Conservation (phyloP, 2,888 invertebrate genomes). For the Phengaris alcon region DNA sequence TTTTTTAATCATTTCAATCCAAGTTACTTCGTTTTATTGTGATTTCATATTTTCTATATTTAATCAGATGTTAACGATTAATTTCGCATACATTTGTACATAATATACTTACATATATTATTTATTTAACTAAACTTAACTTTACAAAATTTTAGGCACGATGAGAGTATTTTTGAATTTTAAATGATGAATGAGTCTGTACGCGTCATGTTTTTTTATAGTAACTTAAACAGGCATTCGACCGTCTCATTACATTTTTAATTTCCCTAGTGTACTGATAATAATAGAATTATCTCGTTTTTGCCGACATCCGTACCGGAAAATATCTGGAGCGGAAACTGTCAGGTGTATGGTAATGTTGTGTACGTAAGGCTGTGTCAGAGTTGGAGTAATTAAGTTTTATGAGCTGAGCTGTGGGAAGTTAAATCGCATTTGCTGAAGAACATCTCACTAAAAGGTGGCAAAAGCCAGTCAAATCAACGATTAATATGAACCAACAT, state of each 20-base stretch:
- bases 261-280: neutral
- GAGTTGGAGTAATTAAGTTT: neutral
- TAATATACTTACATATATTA: too few species aligned
- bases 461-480: neutral
- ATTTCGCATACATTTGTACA: too few species aligned
- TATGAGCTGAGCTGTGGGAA: neutral
- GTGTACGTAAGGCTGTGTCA: neutral
- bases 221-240: too few species aligned
- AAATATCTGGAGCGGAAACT: conserved; percentile 4
- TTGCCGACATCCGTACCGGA: neutral
- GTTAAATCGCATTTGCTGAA: neutral
- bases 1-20: neutral
- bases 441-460: neutral
- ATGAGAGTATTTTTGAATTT: too few species aligned
- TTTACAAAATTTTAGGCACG: too few species aligned
- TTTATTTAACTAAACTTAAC: too few species aligned
- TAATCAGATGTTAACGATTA: too few species aligned
- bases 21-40: neutral
- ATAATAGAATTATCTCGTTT: neutral
- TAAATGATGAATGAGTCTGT: too few species aligned
- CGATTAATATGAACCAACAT: too few species aligned
- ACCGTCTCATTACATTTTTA: neutral
- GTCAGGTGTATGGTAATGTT: conserved; percentile 2
- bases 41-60: neutral
- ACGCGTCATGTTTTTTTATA: too few species aligned